Conservation (phyloP, 2,797 vertebrate genomes). For the Pseudochirops corinnae region DNA sequence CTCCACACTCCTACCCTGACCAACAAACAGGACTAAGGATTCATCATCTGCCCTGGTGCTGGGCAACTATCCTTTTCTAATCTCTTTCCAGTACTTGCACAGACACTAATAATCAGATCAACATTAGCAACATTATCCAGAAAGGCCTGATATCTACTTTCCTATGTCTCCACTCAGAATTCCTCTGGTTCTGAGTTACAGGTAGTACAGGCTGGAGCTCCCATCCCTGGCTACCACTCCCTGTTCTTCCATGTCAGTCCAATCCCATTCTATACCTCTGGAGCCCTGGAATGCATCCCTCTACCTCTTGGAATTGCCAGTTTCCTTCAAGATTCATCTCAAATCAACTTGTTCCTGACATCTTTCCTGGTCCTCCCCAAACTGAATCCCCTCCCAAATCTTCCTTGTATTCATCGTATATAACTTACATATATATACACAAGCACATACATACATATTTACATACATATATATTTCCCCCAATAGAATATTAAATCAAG, state of each 20-base stretch:
- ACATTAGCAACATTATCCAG: background rate
- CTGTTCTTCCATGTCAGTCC: background rate
- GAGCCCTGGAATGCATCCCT: background rate
- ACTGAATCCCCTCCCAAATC: background rate
- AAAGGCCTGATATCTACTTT: background rate
- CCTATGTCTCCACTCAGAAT: background rate
- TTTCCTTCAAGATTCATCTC: background rate
- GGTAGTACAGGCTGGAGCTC: background rate
- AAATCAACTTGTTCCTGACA: background rate
- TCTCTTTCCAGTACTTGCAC: background rate
- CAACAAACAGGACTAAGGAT: background rate
- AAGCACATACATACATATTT: background rate
- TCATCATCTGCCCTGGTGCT: background rate
- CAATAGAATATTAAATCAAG: background rate
- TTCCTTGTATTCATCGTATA: background rate
- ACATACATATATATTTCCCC: background rate
- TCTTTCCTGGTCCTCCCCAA: background rate
- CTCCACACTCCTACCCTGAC: background rate
- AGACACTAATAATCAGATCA: background rate
- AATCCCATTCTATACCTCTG: background rate
- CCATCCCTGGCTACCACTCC: background rate
- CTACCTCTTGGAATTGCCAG: background rate
- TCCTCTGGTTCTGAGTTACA: background rate
- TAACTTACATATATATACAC: background rate
- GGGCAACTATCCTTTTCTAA: background rate